These are phyloP conservation scores for Drosophila arawakana DNA, from an alignment of 1,140 invertebrate genomes.

Conservation along the genomic window DNA sequence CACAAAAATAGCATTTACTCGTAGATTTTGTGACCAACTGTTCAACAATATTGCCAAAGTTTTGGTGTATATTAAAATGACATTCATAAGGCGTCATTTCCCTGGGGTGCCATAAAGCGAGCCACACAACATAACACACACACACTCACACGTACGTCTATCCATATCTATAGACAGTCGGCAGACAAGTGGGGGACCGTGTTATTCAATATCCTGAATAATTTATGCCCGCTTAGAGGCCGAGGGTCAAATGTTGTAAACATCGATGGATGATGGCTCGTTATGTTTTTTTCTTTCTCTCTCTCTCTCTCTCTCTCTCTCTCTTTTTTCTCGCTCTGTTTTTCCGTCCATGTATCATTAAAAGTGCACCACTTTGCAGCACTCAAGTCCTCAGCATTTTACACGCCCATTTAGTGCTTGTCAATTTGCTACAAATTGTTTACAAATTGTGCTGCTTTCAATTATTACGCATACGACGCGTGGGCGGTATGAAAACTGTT, in stretches of 20 bases:
- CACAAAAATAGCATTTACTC: constrained; percentile 64
- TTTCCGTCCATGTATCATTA: constrained; percentile 42
- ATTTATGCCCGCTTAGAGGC: constrained; percentile 65
- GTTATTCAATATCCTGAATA: constrained; percentile 63
- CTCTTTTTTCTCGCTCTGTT: background rate
- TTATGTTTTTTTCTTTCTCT: constrained; percentile 49
- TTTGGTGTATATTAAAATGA: constrained; percentile 66
- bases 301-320: constrained; percentile 34
- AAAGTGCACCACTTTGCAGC: constrained; percentile 24
- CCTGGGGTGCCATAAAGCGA: constrained; percentile 68
- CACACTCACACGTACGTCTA: constrained; percentile 4
- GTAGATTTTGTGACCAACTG: constrained; percentile 41
- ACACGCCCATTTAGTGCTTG: constrained; percentile 21
- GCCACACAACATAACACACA: constrained; percentile 3
- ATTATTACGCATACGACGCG: constrained; percentile 53
- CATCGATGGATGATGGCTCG: constrained; percentile 54
- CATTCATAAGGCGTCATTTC: constrained; percentile 77
- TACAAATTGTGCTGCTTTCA: constrained; percentile 41
- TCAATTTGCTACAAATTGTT: constrained; percentile 45
- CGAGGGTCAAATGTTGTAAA: constrained; percentile 44
- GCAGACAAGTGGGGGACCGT: constrained; percentile 37
- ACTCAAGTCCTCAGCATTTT: background rate
- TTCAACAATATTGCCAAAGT: constrained; percentile 72
- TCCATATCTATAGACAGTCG: constrained; percentile 41
- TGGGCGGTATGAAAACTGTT: background rate